Evolutionary conservation across 2,888 invertebrate genomes (phyloP).

Genomic region (Apodemia hepburni): DNA sequence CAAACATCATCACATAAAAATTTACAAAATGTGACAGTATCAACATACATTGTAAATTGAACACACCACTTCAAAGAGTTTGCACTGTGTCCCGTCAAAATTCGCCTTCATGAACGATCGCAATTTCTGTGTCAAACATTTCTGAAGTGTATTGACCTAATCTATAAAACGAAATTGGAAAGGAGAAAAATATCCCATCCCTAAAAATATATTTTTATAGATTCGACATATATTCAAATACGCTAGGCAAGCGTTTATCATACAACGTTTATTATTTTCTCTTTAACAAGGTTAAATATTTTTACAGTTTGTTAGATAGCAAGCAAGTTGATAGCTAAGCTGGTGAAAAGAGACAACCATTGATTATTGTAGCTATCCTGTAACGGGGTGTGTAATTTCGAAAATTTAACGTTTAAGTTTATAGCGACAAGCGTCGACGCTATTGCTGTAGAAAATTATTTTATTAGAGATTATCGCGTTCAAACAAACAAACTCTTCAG

Average conservation of each 20-base stretch:
- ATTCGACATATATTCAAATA: neutral
- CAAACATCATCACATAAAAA: neutral
- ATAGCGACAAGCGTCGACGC: too few relatives aligned
- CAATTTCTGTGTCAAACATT: slow-evolving; percentile 16
- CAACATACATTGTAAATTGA: slow-evolving; percentile 7
- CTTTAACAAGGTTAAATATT: too few relatives aligned
- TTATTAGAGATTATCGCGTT: too few relatives aligned
- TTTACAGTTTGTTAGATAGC: too few relatives aligned
- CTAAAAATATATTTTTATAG: slow-evolving; percentile 3
- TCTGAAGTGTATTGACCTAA: slow-evolving; percentile 13
- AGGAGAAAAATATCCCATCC: slow-evolving; percentile 1
- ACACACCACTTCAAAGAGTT: slow-evolving; percentile 3
- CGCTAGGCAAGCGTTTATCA: neutral
- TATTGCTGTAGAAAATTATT: too few relatives aligned
- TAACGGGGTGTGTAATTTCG: too few relatives aligned
- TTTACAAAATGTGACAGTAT: neutral
- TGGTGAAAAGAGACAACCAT: too few relatives aligned
- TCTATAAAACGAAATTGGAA: slow-evolving; percentile 13
- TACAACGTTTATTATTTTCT: too few relatives aligned
- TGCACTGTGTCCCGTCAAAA: slow-evolving; percentile 11
- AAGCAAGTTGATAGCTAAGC: too few relatives aligned
- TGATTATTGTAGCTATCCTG: too few relatives aligned
- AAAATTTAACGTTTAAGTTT: too few relatives aligned
- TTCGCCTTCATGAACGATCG: slow-evolving; percentile 6
- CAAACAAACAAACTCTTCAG: too few relatives aligned